Percentiles rank a stretch among this genome's conserved stretches.
Conservation (phyloP, 1,140 invertebrate species). For the Pogonomyrmex barbatus region DNA sequence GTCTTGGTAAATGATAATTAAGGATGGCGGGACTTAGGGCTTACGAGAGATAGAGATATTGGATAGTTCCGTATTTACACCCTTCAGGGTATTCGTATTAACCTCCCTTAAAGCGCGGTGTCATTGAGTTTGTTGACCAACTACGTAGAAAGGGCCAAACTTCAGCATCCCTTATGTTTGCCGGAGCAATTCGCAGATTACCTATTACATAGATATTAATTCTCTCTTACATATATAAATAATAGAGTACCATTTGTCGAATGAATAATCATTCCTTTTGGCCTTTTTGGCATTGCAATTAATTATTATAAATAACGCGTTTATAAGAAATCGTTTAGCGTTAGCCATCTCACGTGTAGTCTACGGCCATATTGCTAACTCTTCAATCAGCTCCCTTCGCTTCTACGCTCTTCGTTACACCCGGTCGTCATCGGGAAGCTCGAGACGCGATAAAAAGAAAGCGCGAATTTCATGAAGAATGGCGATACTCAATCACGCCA, state of each 20-base stretch:
- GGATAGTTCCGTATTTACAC: slow-evolving; percentile 52
- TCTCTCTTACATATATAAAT: not conserved
- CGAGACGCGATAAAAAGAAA: slow-evolving; percentile 64
- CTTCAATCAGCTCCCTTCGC: slow-evolving; percentile 30
- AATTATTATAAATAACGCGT: not conserved
- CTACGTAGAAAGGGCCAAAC: slow-evolving; percentile 56
- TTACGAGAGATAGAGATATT: slow-evolving; percentile 54
- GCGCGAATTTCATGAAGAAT: slow-evolving; percentile 79
- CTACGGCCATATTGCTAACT: not conserved
- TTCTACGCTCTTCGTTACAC: slow-evolving; percentile 60
- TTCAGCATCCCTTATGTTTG: slow-evolving; percentile 54
- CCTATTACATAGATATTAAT: slow-evolving; percentile 43
- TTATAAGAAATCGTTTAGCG: not conserved
- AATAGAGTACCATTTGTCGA: not conserved
- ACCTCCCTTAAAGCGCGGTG: slow-evolving; percentile 56
- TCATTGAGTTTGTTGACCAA: slow-evolving; percentile 63
- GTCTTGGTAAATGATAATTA: slow-evolving; percentile 49
- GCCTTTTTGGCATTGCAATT: not conserved
- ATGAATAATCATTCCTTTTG: no score
- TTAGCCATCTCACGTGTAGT: slow-evolving; percentile 6
- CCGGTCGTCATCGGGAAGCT: slow-evolving; percentile 63
- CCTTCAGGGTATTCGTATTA: slow-evolving; percentile 62
- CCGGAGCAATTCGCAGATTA: slow-evolving; percentile 42
- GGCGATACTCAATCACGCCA: slow-evolving; percentile 84
- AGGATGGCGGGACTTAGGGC: slow-evolving; percentile 27